Evolutionary conservation across 2,888 invertebrate species (phyloP), one percentile per base, ranked within the genome.

Genomic region (Orchesella flavescens): DNA sequence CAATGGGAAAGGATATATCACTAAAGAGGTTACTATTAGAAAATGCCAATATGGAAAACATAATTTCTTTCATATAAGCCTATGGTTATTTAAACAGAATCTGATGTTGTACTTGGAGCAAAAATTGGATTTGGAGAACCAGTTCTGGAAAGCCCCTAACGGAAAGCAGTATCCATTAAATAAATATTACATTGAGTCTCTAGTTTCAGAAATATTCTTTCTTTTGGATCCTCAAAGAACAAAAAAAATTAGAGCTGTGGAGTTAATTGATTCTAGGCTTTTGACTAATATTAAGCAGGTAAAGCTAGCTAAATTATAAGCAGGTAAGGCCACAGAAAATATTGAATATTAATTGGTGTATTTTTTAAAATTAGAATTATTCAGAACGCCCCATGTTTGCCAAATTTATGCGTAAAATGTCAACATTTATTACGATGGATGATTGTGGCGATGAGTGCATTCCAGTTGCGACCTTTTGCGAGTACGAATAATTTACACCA

Each of bases 151-250:
- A 13, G 12, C n/a, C 17, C 19, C 19, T n/a, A 44, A 21, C 9
- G 19, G 23, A 17, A 46, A 63, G 21, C 1, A 73, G 44, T 43
- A 10, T 23, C 2, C n/a, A 5, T 4, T 65, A 13, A 75, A 61
- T 0, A n/a, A 13, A 17, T 19, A n/a, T 7, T 66, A 57, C 19
- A 15, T 66, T 43, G 75, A 55, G 0, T 23, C 55, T 0, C 1
- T 76, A n/a, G 57, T 66, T 1, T 19, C 34, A 21, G 66, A 76
- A 34, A 55, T 34, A 76, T 76, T 66, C 15, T 76, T 76, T 43
- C 17, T 66, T 0, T 21, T 76, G 57, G 66, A 76, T 66, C 57
- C 75, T 13, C 75, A 57, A 3, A 53, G 66, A 55, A 55, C 15
- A 0, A 17, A n/a, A 23, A 76, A 66, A 43, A 21, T 76, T 0